Conservation (phyloP, 2,888 invertebrate species). For the Eupeodes latifasciatus region DNA sequence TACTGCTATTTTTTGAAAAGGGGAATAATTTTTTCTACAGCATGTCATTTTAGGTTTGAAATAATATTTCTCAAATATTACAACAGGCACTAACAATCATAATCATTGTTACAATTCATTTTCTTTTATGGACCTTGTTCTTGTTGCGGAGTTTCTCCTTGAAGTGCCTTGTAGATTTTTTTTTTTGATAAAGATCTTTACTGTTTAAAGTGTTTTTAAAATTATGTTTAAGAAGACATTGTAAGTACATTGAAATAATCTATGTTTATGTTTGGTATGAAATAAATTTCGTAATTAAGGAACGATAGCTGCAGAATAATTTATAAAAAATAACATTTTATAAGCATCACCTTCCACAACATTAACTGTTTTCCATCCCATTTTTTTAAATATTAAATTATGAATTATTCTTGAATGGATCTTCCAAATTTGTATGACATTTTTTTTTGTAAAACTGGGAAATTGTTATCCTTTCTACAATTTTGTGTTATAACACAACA, state of each 20-base stretch:
- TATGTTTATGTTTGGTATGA: background rate
- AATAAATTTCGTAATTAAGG: background rate
- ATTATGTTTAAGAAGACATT: slow-evolving; percentile 17
- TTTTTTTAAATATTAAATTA: too few species aligned
- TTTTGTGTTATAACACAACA: too few species aligned
- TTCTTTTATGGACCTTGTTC: slow-evolving; percentile 16
- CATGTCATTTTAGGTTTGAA: slow-evolving; percentile 17
- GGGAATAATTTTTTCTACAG: background rate
- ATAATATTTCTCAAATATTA: slow-evolving; percentile 20
- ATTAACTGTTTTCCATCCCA: too few species aligned
- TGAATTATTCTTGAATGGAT: too few species aligned
- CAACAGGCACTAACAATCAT: slow-evolving; percentile 12
- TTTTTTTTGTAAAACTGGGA: too few species aligned
- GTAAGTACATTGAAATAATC: slow-evolving; percentile 3
- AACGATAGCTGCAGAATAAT: background rate
- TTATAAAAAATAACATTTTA: background rate
- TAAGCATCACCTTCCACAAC: background rate
- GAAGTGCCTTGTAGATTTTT: background rate
- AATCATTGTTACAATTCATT: slow-evolving; percentile 24
- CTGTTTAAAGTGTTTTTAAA: slow-evolving; percentile 19
- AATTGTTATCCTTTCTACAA: too few species aligned
- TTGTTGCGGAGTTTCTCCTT: slow-evolving; percentile 8
- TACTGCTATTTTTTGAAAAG: background rate
- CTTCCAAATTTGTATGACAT: too few species aligned
- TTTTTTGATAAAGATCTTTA: background rate